Conservation (phyloP, 2,888 invertebrate species). For the Exocentrus adspersus region DNA sequence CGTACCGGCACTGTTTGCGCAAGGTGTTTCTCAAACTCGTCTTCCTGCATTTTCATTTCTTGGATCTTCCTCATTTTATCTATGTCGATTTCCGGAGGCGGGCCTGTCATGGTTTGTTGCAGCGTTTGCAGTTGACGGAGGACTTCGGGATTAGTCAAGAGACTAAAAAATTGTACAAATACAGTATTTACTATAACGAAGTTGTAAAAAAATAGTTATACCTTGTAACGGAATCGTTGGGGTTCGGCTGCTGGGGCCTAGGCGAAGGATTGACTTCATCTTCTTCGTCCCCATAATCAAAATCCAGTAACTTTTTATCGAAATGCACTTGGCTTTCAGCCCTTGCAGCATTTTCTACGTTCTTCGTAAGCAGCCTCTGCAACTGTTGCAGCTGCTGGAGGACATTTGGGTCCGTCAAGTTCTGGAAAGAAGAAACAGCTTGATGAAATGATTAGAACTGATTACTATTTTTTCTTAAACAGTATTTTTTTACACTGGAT, state of each 20-base stretch:
- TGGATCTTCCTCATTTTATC: slow-evolving; percentile 75
- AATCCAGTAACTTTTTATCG: slow-evolving; percentile 86
- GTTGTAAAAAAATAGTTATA: no score
- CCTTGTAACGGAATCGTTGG: slow-evolving; percentile 52
- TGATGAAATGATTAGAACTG: no score
- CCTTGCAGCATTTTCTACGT: slow-evolving; percentile 57
- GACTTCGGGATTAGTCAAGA: slow-evolving; percentile 87
- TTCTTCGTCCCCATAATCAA: slow-evolving; percentile 93
- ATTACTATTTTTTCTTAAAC: no score
- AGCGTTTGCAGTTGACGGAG: slow-evolving; percentile 86
- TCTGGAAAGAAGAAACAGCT: slow-evolving; percentile 53
- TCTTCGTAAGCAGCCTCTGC: slow-evolving; percentile 68
- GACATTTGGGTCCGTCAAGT: slow-evolving; percentile 58
- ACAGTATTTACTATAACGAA: no score
- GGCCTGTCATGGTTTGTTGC: slow-evolving; percentile 62
- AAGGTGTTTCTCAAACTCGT: slow-evolving; percentile 79
- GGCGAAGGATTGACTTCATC: slow-evolving; percentile 73
- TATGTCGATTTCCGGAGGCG: slow-evolving; percentile 69
- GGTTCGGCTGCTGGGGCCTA: slow-evolving; percentile 57
- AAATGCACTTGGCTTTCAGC: slow-evolving; percentile 72
- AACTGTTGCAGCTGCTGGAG: slow-evolving; percentile 71
- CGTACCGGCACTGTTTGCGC: slow-evolving; percentile 78
- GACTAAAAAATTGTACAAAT: no score
- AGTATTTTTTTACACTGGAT: no score
- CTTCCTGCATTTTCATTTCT: slow-evolving; percentile 78